Conservation (phyloP, 2,113 vertebrate genomes). For the Gopherus evgoodei region DNA sequence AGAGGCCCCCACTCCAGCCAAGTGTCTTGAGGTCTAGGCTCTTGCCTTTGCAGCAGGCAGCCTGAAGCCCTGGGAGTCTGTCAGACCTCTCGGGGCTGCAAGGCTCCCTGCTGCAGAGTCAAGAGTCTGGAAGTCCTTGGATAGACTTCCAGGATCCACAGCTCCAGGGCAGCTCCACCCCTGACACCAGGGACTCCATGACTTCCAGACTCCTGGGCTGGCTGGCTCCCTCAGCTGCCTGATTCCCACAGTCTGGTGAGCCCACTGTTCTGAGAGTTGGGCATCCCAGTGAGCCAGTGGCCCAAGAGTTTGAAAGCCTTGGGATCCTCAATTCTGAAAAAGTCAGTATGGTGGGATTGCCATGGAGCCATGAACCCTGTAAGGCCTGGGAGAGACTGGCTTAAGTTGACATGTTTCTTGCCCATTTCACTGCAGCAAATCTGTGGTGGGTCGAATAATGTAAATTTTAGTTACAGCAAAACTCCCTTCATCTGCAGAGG, state of each 20-base stretch:
- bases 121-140: background rate
- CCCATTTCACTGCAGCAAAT: background rate
- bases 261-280: background rate
- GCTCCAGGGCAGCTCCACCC: background rate
- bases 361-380: background rate
- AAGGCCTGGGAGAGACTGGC: background rate
- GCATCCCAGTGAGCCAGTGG: background rate
- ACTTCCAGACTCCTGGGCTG: background rate
- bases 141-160: background rate
- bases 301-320: background rate
- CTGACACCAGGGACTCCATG: background rate
- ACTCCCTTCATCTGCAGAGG: background rate
- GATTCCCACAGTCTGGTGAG: background rate
- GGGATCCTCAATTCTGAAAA: background rate
- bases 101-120: background rate
- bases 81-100: background rate
- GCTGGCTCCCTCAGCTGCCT: background rate
- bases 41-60: background rate
- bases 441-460: background rate
- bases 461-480: background rate
- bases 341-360: background rate
- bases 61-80: background rate
- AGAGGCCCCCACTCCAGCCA: background rate
- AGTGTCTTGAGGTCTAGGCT: background rate
- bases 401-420: background rate